Percentiles rank a stretch among this genome's conserved stretches.
These are phyloP conservation scores for Diorhabda elongata DNA, from an alignment of 1,140 invertebrate species.

Conservation along the genomic window DNA sequence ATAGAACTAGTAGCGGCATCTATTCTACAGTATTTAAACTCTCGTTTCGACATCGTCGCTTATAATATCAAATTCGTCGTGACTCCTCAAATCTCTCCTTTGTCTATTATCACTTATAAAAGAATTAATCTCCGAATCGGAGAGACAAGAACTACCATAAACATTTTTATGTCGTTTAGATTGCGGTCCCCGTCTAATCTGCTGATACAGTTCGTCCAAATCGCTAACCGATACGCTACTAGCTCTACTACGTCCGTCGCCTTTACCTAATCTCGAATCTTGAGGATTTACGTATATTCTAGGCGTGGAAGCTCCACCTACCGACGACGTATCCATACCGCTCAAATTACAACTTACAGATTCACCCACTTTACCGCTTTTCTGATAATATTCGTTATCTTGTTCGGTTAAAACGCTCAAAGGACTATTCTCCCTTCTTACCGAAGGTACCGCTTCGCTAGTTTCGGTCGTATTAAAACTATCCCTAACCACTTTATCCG, in stretches of 20 bases:
- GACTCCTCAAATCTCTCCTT: conserved; percentile 9
- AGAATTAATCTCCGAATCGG: conserved; percentile 43
- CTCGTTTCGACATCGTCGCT: conserved; percentile 42
- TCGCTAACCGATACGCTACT: conserved; percentile 51
- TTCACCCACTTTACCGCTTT: not conserved
- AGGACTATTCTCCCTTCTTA: conserved; percentile 15
- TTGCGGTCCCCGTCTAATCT: conserved; percentile 48
- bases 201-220: conserved; percentile 56
- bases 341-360: not conserved
- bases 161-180: conserved; percentile 10
- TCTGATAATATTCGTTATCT: conserved; percentile 16
- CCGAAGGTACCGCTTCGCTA: not conserved
- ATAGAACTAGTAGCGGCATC: too few relatives aligned
- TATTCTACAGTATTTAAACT: conserved; percentile 24
- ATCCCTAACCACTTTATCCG: conserved; percentile 44
- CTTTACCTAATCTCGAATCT: conserved; percentile 30
- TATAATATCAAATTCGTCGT: conserved; percentile 22
- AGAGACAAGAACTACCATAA: conserved; percentile 38
- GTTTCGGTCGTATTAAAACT: conserved; percentile 8
- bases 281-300: conserved; percentile 37
- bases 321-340: conserved; percentile 30
- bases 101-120: conserved; percentile 29
- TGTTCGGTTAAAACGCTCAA: conserved; percentile 18
- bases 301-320: conserved; percentile 42
- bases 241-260: conserved; percentile 34